These are phyloP conservation scores for Pocillopora meandrina DNA, from an alignment of 92 coral and sea anemone genomes.

Conservation along the genomic window DNA sequence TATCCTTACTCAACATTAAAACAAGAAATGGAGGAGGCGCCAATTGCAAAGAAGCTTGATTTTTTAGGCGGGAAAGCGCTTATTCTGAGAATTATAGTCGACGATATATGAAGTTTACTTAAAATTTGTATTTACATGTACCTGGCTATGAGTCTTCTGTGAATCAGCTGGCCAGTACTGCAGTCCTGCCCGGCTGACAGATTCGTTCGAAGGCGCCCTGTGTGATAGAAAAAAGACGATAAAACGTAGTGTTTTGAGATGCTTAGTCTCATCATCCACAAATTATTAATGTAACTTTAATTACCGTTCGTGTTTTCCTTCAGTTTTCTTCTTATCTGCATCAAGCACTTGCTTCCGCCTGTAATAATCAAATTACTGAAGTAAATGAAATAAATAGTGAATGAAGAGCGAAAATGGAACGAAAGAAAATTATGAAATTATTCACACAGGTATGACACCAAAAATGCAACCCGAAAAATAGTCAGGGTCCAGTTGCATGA, in stretches of 20 bases:
- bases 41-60: too few species aligned
- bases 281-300: neutral
- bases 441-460: too few species aligned
- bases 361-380: conserved; percentile 1
- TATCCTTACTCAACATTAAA: too few species aligned
- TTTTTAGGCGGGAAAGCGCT: too few species aligned
- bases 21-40: too few species aligned
- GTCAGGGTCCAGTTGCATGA: too few species aligned
- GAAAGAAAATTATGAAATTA: too few species aligned
- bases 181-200: conserved; percentile 94
- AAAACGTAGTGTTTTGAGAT: neutral
- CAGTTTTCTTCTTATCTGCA: conserved; percentile 76
- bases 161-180: conserved; percentile 83
- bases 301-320: conserved; percentile 90
- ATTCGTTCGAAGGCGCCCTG: conserved; percentile 78
- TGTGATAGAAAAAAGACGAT: neutral
- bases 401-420: too few species aligned
- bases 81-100: too few species aligned
- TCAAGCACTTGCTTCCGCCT: conserved; percentile 78
- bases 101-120: too few species aligned
- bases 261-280: neutral
- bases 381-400: too few species aligned
- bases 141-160: conserved; percentile 30
- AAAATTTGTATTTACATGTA: neutral
- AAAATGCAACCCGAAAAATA: too few species aligned